Percentiles rank a stretch among this genome's conserved stretches.
These are phyloP conservation scores for Notarius quadriscutis DNA, from an alignment of 2,113 vertebrate genomes.

Conservation along the genomic window DNA sequence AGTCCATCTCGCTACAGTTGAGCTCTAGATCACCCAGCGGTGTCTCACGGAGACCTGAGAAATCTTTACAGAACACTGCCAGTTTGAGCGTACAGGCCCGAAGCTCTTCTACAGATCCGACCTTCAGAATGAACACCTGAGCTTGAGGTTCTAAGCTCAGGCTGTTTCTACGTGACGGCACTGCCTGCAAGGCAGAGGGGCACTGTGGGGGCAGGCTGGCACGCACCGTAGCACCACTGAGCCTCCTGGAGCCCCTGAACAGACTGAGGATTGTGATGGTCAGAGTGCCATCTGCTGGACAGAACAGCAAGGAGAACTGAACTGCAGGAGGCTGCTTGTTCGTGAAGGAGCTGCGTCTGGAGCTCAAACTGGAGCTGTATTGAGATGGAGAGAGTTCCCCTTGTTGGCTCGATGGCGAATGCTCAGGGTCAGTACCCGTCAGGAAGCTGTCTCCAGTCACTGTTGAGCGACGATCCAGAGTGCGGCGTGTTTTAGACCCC, in stretches of 20 bases:
- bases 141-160: conserved; percentile 61
- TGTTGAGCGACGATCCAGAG: conserved; percentile 59
- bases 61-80: conserved; percentile 68
- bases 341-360: conserved; percentile 40
- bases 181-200: conserved; percentile 49
- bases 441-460: conserved; percentile 50
- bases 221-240: conserved; percentile 64
- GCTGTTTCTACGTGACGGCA: conserved; percentile 57
- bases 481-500: conserved; percentile 60
- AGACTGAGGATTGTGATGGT: conserved; percentile 71
- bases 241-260: conserved; percentile 63
- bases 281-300: conserved; percentile 60
- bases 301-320: conserved; percentile 73
- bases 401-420: background rate
- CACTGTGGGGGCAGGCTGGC: conserved; percentile 70
- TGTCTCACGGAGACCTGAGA: conserved; percentile 70
- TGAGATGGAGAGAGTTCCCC: conserved; percentile 23
- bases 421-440: conserved; percentile 44
- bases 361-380: conserved; percentile 45
- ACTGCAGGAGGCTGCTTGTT: conserved; percentile 62
- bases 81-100: conserved; percentile 69
- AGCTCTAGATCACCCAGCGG: conserved; percentile 74
- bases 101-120: conserved; percentile 68
- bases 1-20: conserved; percentile 69
- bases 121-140: conserved; percentile 70